Conservation (phyloP, 2,888 invertebrate genomes). For the Sepiola atlantica region DNA sequence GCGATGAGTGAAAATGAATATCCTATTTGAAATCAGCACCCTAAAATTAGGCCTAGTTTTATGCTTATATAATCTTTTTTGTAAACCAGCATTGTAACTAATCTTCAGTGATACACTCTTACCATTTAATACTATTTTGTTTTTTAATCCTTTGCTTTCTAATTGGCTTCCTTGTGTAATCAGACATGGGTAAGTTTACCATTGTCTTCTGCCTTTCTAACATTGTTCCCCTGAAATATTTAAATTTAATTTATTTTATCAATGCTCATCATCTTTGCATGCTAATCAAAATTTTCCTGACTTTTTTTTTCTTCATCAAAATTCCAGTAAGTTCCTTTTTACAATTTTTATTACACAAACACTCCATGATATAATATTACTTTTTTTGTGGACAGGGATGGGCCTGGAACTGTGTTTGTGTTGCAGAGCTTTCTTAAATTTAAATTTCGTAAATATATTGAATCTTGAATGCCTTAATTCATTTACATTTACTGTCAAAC, state of each 20-base stretch:
- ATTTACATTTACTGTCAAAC: no score
- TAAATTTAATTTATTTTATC: not conserved
- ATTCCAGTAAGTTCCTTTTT: not conserved
- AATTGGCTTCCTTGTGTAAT: not conserved
- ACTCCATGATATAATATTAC: not conserved
- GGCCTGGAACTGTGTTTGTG: no score
- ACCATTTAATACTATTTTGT: not conserved
- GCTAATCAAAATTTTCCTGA: not conserved
- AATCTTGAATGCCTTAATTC: no score
- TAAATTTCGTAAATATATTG: no score
- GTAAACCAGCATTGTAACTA: not conserved
- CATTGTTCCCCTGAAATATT: not conserved
- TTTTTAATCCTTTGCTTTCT: not conserved
- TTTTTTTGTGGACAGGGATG: not conserved
- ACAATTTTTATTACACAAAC: not conserved
- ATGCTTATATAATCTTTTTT: no score
- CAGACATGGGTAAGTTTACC: conserved; percentile 32
- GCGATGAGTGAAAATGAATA: no score
- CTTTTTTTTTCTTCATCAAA: not conserved
- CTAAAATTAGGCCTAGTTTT: no score
- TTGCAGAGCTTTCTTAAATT: no score
- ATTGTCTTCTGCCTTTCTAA: not conserved
- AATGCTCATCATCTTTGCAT: not conserved
- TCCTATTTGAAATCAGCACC: no score
- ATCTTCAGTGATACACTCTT: not conserved